Evolutionary conservation across 92 coral and sea anemone genomes (phyloP), one percentile per base, ranked within the genome.

Genomic region (Anthopleura xanthogrammica): DNA sequence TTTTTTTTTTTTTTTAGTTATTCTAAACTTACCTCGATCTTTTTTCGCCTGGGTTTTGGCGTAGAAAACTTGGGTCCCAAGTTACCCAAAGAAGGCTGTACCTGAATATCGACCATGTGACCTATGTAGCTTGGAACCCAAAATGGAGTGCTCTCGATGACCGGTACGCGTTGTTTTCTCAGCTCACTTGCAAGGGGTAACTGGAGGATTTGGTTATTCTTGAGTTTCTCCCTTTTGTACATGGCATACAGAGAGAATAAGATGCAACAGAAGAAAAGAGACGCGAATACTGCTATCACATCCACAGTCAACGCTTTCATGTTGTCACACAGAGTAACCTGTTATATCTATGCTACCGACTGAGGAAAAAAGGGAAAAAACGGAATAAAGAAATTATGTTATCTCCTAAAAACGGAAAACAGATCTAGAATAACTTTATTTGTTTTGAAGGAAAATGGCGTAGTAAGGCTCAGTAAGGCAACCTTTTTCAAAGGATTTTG

Each of bases 141-240:
- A 72, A 93, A 93, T 23, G 87, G 91, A 36, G 79, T 70, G 78
- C 87, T 85, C 57, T 93, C 93, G 10, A 93, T 89, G 16, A 89
- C 87, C 12, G 97, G 97, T 16, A 89, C 74, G 5, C 79, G 82
- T 10, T 75, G 82, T 72, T 66, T 79, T 78, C 89, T 72, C 16
- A 91, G 78, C 65, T 88, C 91, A 29, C 88, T 72, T 36, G 88
- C 55, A 46, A 88, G 64, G 22, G 89, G 93, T 7, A 66, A 41
- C 13, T 60, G 77, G 41, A 54, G 70, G 19, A 81, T 78, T 41
- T 77, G 76, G 2, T 66, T 82, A 73, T 57, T 12, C 50, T 41
- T 41, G 10, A 79, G 76, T 74, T 41, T 29, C 29, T 60, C 64
- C 76, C 87, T 79, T 83, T 71, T 90, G 62, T 75, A 56, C 23